These are phyloP conservation scores for Urocynchramus pylzowi DNA, from an alignment of 2,113 vertebrate genomes.

Conservation along the genomic window DNA sequence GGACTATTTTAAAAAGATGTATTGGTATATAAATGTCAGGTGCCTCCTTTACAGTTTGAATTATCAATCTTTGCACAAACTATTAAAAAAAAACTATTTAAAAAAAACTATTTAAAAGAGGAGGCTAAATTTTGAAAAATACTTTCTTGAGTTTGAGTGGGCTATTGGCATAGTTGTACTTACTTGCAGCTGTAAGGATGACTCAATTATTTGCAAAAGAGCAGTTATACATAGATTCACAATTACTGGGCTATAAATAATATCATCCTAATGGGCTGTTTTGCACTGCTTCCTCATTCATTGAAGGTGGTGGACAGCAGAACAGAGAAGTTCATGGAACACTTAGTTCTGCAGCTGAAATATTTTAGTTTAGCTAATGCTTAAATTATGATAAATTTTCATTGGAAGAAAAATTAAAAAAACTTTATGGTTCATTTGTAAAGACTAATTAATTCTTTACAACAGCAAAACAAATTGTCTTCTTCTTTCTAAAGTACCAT, in stretches of 20 bases:
- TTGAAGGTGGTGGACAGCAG: not conserved
- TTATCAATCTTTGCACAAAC: not conserved
- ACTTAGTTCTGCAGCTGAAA: not conserved
- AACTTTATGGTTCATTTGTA: not conserved
- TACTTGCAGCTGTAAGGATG: conserved; percentile 27
- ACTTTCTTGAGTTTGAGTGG: not conserved
- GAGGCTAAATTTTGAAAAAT: not conserved
- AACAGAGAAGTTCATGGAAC: not conserved
- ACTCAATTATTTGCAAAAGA: not conserved
- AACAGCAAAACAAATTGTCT: not conserved
- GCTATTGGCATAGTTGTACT: not conserved
- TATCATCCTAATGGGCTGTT: not conserved
- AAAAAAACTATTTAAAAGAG: not conserved
- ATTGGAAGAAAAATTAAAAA: not conserved
- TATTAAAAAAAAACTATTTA: too few species aligned
- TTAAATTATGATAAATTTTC: not conserved
- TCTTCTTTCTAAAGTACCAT: not conserved
- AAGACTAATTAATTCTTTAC: not conserved
- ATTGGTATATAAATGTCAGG: not conserved
- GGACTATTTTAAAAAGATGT: not conserved
- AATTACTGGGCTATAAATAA: not conserved
- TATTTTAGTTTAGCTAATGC: not conserved
- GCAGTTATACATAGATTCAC: not conserved
- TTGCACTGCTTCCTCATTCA: not conserved
- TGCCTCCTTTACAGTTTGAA: not conserved